Percentiles rank a stretch among this genome's conserved stretches.
These are phyloP conservation scores for Bemisia tabaci DNA, from an alignment of 1,140 invertebrate species.

Conservation along the genomic window DNA sequence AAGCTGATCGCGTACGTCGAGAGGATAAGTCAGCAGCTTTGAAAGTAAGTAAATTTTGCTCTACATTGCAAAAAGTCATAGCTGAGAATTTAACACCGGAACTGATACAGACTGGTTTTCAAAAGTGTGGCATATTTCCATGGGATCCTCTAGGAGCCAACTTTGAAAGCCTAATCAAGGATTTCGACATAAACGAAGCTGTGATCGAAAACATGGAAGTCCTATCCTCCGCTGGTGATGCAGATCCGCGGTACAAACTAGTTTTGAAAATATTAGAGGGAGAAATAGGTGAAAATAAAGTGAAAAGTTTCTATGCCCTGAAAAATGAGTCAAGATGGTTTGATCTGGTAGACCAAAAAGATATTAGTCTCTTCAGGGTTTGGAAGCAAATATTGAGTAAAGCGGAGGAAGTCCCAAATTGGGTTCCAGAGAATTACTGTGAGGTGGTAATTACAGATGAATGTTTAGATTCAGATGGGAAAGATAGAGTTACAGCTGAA, in stretches of 20 bases:
- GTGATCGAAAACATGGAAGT: neutral
- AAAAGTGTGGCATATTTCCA: constrained; percentile 10
- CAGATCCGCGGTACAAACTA: neutral
- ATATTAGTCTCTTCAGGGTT: neutral
- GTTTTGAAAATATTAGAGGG: neutral
- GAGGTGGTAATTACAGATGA: too few relatives aligned
- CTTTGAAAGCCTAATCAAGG: neutral
- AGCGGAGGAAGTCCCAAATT: neutral
- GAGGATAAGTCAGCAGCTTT: constrained; percentile 8
- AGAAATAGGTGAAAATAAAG: neutral
- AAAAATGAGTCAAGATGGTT: neutral
- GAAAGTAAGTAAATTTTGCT: constrained; percentile 6
- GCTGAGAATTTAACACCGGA: constrained; percentile 4
- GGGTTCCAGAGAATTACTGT: neutral
- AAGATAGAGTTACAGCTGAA: too few relatives aligned
- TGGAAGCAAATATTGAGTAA: neutral
- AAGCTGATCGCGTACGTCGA: constrained; percentile 16
- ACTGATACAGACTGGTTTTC: constrained; percentile 8
- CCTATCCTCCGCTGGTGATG: neutral
- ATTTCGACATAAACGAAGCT: neutral
- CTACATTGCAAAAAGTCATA: constrained; percentile 6
- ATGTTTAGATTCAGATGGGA: too few relatives aligned
- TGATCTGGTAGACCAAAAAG: neutral
- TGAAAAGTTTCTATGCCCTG: neutral
- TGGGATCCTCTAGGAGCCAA: constrained; percentile 7